These are phyloP conservation scores for Anguilla anguilla DNA, from an alignment of 2,797 vertebrate species.

Conservation along the genomic window DNA sequence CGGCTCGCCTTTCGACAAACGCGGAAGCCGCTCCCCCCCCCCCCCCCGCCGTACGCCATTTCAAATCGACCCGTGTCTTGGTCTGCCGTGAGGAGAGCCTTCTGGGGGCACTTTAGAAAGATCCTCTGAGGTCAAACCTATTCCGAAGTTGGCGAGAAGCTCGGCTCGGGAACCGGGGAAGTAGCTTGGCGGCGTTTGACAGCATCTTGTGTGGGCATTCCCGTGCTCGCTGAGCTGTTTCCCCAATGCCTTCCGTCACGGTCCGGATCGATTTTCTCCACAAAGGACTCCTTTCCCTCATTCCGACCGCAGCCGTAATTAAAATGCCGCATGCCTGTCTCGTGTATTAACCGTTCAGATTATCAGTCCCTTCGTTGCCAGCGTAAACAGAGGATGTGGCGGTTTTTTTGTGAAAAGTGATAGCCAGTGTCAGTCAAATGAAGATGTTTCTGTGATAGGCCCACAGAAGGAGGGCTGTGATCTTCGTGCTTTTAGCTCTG, in stretches of 20 bases:
- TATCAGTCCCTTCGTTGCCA: background rate
- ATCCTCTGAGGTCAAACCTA: background rate
- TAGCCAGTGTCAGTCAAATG: background rate
- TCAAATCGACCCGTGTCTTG: constrained; percentile 34
- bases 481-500: background rate
- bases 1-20: background rate
- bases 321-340: background rate
- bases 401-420: background rate
- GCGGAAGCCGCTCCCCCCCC: background rate
- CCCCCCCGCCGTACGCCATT: background rate
- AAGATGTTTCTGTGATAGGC: background rate
- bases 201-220: constrained; percentile 35
- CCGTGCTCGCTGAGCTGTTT: background rate
- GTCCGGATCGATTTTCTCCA: constrained; percentile 26
- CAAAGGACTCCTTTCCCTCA: background rate
- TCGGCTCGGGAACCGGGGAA: constrained; percentile 46
- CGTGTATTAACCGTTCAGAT: background rate
- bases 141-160: constrained; percentile 16
- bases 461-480: background rate
- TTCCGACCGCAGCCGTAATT: background rate
- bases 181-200: constrained; percentile 38
- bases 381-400: background rate
- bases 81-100: constrained; percentile 19
- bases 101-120: background rate
- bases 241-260: constrained; percentile 19